Base-by-base conservation (phyloP, 2,888 invertebrate genomes). In the Rhagonycha lutea region DNA sequence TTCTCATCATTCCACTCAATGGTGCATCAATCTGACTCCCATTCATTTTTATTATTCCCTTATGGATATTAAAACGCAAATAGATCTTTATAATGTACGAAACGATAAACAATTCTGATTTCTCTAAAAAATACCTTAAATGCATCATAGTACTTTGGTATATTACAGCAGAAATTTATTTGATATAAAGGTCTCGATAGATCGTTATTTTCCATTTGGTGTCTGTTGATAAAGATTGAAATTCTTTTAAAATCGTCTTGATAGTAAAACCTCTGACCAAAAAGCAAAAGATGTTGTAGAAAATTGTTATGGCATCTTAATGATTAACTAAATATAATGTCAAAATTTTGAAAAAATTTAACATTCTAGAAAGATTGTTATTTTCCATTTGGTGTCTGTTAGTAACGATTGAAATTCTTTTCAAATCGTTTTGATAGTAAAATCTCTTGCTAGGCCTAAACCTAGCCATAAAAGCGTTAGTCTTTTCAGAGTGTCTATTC, bases 31-130 rank as follows among this genome's bases (percentile, higher is more conserved):
- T 96, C 88, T 98, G 98, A 72, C 92, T 92, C 84, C 96, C 96
- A 79, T 94, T 97, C 81, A 2, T 18, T 2, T 98, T 91, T 0
- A 98, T 97, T 3, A 97, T 95, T 1, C 98, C 98, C 89, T 98
- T 98, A 86, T 98, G 98, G 85, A 98, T 95, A 88, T 98, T 98
- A 85, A 98, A 94, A 86, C 96, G 96, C 61, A 98, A 90, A 87
- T 97, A 96, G 84, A 98, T 98, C 85, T 97, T 96, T 72, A 98
- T 95, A 75, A 98, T 97, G 83, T 97, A 97, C 72, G 96, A 90
- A 72, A 96, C 90, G 24, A 98, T 92, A 1, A 96, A 92, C 68
- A 94, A 94, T 83, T 96, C 95, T 83, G 96, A 96, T 83, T 98
- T 98, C 86, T 97, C 96, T 63, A 98, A 89, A 88, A 96, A 96